Conservation (phyloP, 1,140 invertebrate genomes). For the Zaprionus tsacasi region DNA sequence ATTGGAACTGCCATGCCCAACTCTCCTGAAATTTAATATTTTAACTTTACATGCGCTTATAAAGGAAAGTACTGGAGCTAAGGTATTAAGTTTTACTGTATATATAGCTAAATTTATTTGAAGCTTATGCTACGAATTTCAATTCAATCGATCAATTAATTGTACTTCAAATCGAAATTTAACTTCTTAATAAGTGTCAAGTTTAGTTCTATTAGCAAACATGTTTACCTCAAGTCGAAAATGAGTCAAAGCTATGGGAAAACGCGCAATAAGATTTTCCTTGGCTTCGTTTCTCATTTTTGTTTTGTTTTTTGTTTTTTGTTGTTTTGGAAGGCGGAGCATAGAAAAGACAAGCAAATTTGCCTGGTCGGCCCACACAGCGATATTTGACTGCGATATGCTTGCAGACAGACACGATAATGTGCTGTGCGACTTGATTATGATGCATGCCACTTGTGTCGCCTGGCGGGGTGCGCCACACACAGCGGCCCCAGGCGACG, state of each 20-base stretch:
- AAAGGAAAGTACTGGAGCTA: too few species aligned
- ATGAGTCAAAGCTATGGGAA: slow-evolving; percentile 3
- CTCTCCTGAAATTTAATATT: not conserved
- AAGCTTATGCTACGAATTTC: not conserved
- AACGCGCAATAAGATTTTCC: not conserved
- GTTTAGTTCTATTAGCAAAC: not conserved
- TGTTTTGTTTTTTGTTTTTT: not conserved
- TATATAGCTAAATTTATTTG: too few species aligned
- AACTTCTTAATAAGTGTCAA: not conserved
- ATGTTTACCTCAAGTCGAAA: not conserved
- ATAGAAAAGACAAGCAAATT: not conserved
- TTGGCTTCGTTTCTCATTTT: slow-evolving; percentile 2
- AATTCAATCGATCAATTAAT: not conserved
- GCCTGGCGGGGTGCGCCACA: not conserved
- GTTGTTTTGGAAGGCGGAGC: not conserved
- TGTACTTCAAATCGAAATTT: not conserved
- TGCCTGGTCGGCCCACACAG: not conserved
- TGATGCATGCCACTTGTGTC: slow-evolving; percentile 9
- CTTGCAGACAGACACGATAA: slow-evolving; percentile 11
- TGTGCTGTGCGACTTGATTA: slow-evolving; percentile 6
- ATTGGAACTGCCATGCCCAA: too few species aligned
- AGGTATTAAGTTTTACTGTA: too few species aligned
- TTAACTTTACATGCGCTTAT: not conserved
- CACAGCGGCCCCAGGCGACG: slow-evolving; percentile 2
- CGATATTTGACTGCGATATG: slow-evolving; percentile 1